Evolutionary conservation across 2,113 vertebrate species (phyloP), one percentile per base, ranked within the genome.

Genomic region (Synodontis membranacea): DNA sequence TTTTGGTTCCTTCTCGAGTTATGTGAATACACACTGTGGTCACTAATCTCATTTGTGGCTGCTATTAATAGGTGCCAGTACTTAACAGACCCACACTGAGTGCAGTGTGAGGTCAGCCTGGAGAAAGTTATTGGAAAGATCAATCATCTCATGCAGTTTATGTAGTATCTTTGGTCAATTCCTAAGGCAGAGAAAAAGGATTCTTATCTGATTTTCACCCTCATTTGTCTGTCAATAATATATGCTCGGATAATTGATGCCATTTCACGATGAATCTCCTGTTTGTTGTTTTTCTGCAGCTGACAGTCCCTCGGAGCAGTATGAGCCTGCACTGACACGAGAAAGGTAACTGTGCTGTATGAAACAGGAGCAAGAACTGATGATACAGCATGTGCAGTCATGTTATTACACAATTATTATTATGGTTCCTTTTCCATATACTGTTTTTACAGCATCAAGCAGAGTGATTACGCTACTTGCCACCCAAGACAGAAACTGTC

Each of bases 1-100:
- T 82, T 76, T 76, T 62, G 44, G n/a, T 84, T 86, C 79, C 44
- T 79, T 31, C 78, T 84, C 46, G 95, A 95, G 94, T 93, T 95
- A 94, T 95, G 94, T 96, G 95, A 95, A 95, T 94, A 94, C 94
- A 95, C 94, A 93, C 92, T 46, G 54, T n/a, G 52, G 60, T 21
- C 75, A 85, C 44, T 88, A 89, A 89, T 88, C 86, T 86, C 52
- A 88, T 88, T 89, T 76, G 84, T 60, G 78, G 52, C 84, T 56
- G 95, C 95, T 94, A 95, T 96, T 96, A 95, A 94, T 89, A 89
- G 88, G 79, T 58, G 23, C n/a, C 15, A 58, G 46, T 42, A 70
- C 52, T 44, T 83, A 72, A 62, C 72, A 79, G 79, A 31, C 2
- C 79, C 21, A 54, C 70, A 52, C 31, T 48, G 28, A 70, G 94